Evolutionary conservation across 1,140 invertebrate species (phyloP).

Genomic region (Danaus plexippus): DNA sequence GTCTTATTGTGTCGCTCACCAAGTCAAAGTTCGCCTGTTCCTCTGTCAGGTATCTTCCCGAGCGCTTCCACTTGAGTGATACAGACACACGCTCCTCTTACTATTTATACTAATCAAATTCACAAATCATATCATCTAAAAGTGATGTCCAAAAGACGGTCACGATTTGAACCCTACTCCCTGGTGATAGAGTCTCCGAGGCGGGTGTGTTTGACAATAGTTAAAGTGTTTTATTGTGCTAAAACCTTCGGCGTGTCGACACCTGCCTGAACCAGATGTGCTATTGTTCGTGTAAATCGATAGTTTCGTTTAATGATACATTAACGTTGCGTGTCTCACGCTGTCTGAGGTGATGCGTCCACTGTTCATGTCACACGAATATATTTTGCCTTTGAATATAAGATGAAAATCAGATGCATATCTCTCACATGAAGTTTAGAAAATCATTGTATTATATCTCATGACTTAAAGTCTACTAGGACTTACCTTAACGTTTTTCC

Average conservation of each 20-base stretch:
- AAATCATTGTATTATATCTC: too few relatives aligned
- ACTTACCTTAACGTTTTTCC: too few relatives aligned
- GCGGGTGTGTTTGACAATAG: not conserved
- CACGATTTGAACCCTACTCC: conserved; percentile 11
- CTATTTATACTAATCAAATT: conserved; percentile 45
- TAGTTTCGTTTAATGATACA: conserved; percentile 18
- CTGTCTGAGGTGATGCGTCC: too few relatives aligned
- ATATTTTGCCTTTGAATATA: too few relatives aligned
- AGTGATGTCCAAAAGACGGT: not conserved
- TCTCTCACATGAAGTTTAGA: too few relatives aligned
- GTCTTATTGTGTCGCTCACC: too few relatives aligned
- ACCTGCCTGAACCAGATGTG: conserved; percentile 25
- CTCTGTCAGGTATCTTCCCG: conserved; percentile 4
- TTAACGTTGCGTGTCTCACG: too few relatives aligned
- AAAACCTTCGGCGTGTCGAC: conserved; percentile 10
- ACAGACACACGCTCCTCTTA: conserved; percentile 20
- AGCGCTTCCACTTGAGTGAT: conserved; percentile 32
- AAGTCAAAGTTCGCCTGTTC: too few relatives aligned
- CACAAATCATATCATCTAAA: conserved; percentile 25
- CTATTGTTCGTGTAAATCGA: conserved; percentile 28
- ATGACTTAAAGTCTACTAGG: too few relatives aligned
- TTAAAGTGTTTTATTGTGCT: conserved; percentile 1
- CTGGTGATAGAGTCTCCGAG: conserved; percentile 4
- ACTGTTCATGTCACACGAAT: too few relatives aligned
- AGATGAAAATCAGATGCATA: too few relatives aligned